Evolutionary conservation across 37 sponge, comb jelly and placozoan genomes (phyloP), one percentile per base, ranked within the genome.

Genomic region (Cliona cf. orientalis): DNA sequence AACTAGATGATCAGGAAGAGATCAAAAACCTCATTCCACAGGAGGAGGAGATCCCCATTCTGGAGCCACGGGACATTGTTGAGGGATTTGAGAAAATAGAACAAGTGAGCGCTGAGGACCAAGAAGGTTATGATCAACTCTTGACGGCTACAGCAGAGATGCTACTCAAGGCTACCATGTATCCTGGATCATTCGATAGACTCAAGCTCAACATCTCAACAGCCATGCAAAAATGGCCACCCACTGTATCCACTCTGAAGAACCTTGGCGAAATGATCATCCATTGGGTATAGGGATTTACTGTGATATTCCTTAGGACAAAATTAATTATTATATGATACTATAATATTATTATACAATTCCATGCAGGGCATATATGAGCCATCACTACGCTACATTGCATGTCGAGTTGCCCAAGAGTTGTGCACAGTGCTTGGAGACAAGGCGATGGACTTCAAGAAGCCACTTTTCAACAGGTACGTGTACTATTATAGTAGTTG

Each of bases 191-290:
- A 5, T 75, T 60, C 40, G 76, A 75, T 25, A 58, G 61, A 3
- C 28, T 23, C 61, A 4, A 6, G 14, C 12, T 36, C 1, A 75
- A 59, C 26, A 29, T 75, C 5, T 25, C 38, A 21, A 19, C 29
- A 5, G 7, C 76, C 7, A 3, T 75, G n/a, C 2, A 60, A 28
- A 2, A 25, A 21, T 36, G 36, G 42, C 40, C 61, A 28, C 60
- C 61, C 1, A 39, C 1, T 3, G 23, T 28, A 22, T 22, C 21
- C 5, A 31, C 57, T 2, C 21, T 64, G 56, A 9, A 7, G 1
- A 81, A 81, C 29, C 72, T 81, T 39, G 71, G 72, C 14, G 81
- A 81, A 35, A 81, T 81, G 81, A 12, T 81, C 25, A 58, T 81
- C 40, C 60, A 69, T 40, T 81, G 81, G 81, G 81, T 81, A 38